A percentile compares a stretch with the other conserved stretches of the same genome.
These are phyloP conservation scores for Laticauda laticaudata DNA, from an alignment of 2,113 vertebrate genomes.

Conservation along the genomic window DNA sequence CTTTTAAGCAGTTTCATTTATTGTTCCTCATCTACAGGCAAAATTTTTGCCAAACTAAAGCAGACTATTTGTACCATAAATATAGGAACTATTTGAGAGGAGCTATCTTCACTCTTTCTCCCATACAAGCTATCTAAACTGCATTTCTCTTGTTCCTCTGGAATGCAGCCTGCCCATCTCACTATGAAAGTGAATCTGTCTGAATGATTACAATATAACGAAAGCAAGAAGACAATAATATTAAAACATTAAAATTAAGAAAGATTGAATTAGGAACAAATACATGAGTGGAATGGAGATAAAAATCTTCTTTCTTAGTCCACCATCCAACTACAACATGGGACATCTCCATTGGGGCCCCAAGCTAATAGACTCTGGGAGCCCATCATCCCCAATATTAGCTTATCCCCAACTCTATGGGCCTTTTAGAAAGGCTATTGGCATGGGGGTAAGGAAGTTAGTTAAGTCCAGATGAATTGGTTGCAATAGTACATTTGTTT, in stretches of 20 bases:
- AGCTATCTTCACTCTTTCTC: neutral
- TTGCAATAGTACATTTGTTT: neutral
- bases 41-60: neutral
- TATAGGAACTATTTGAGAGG: neutral
- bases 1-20: neutral
- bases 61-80: neutral
- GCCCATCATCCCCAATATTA: neutral
- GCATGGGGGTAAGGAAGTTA: neutral
- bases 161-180: neutral
- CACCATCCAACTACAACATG: neutral
- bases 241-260: neutral
- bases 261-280: neutral
- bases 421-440: neutral
- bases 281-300: neutral
- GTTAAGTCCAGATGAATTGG: neutral
- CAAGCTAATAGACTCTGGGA: neutral
- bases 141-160: neutral
- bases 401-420: neutral
- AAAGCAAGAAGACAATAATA: neutral
- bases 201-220: neutral
- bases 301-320: neutral
- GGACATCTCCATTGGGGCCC: neutral
- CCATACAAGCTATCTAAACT: neutral
- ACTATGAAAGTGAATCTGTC: neutral
- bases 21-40: neutral